Evolutionary conservation across 2,888 invertebrate species (phyloP), one percentile per base, ranked within the genome.

Genomic region (Eupithecia dodoneata): DNA sequence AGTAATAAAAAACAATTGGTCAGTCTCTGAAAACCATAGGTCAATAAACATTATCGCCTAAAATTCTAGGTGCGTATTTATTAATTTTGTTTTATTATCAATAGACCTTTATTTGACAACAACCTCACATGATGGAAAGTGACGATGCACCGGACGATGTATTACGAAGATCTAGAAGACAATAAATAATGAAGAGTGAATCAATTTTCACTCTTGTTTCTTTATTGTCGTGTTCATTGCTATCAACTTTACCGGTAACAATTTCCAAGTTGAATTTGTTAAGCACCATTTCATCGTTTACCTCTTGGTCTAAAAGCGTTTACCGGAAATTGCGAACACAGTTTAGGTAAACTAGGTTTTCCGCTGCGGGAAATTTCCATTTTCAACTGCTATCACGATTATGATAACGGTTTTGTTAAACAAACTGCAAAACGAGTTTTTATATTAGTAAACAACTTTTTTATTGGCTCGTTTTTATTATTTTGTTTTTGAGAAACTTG

Each of bases 341-440:
- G 74, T 74, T 76, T 74, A 66, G 78, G 74, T 73, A 74, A 79
- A 74, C 74, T 74, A 79, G 73, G 44, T 74, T 74, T 72, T 71
- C 67, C 69, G 45, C 18, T 75, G 49, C 52, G 73, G 67, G 30
- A 55, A 13, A 70, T 74, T 78, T 74, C 72, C 74, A 75, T 78
- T 78, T 67, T 47, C 63, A 71, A 75, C 67, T 71, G 52, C 49
- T 65, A 77, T 71, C 71, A 49, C 42, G 71, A 71, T 74, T 74
- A 45, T 55, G 70, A 74, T 76, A 67, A 76, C 63, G 73, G 70
- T 55, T 75, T 78, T 71, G 59, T 42, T 45, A 72, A 71, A 52
- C 63, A 66, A 76, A 45, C 55, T 63, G 67, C 67, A 74, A 15
- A 74, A 71, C 66, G 12, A 42, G 15, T 70, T 72, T 72, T 72